Evolutionary conservation across 2,113 vertebrate genomes (phyloP), one percentile per base, ranked within the genome.

Genomic region (Centropristis striata): DNA sequence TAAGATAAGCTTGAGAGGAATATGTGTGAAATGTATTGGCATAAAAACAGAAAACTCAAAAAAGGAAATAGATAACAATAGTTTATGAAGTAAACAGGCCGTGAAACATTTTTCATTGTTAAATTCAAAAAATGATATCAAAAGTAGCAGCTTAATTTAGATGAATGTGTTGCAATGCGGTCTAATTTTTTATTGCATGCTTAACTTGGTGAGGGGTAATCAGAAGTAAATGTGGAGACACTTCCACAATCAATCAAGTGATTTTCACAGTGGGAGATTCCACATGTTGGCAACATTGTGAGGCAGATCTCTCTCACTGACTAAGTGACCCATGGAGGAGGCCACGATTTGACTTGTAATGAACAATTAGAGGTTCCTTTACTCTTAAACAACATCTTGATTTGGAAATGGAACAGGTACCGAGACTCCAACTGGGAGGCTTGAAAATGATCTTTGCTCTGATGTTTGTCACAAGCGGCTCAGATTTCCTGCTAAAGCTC

Each of bases 291-390:
- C 46, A 46, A 37, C 41, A 32, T 64, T 61, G 41, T 72, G 68
- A 42, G 49, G 49, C 65, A 77, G 74, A 85, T 85, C 18, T n/a
- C 23, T 80, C 78, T 70, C 86, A 78, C 58, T 58, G 59, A 75
- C 64, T 89, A 78, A 87, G 87, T 89, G 70, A 84, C 85, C 85
- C 84, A 66, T 67, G 80, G 79, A 88, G 23, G 28, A 67, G 27
- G 54, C 70, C 71, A 28, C 71, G 64, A 84, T 87, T 83, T 78
- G 70, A 81, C 74, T 87, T 76, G 11, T 87, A 86, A 90, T 90
- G 61, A 84, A 81, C 86, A 83, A 75, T 81, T 85, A 80, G 25
- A 42, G 53, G 73, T 49, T 68, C 16, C 63, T 84, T 77, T 55
- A 76, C 64, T 57, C 42, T 78, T 78, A 75, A 81, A 73, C 61